phyloP scores from a whole-genome alignment of 2,797 vertebrate genomes.

The Cuculus canorus region DNA sequence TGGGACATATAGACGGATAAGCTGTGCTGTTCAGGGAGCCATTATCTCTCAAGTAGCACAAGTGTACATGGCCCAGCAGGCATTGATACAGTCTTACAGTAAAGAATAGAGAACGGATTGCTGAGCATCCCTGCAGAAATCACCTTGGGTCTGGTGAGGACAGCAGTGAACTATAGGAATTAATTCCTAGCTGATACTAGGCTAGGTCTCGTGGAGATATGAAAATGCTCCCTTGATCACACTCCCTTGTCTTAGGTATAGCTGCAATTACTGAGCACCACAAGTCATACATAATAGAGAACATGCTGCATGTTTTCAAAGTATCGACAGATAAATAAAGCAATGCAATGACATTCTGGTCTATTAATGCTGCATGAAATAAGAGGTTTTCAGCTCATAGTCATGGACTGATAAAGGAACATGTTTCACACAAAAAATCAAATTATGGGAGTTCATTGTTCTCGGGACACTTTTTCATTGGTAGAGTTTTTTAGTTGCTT shows the following conservation, averaged over 20 bases:
- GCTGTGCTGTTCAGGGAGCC: neutral
- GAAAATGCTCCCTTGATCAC: neutral
- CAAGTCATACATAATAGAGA: neutral
- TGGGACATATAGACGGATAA: neutral
- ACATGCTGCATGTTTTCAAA: neutral
- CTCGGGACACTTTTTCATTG: neutral
- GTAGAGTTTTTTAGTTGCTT: neutral
- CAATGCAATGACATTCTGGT: neutral
- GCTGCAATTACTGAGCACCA: neutral
- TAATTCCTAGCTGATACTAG: neutral
- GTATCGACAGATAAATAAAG: neutral
- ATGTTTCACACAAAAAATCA: neutral
- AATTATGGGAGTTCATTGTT: neutral
- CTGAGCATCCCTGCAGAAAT: neutral
- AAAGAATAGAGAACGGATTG: neutral
- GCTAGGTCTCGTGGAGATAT: neutral
- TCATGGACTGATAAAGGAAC: neutral
- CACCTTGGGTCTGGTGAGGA: neutral
- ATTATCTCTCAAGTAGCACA: neutral
- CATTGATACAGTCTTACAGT: neutral
- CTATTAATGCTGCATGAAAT: neutral
- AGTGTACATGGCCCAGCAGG: accelerated
- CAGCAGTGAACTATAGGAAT: neutral
- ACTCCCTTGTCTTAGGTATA: neutral
- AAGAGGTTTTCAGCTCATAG: neutral